These are phyloP conservation scores for Meandrusa payeni DNA, from an alignment of 2,888 invertebrate genomes.

Conservation along the genomic window DNA sequence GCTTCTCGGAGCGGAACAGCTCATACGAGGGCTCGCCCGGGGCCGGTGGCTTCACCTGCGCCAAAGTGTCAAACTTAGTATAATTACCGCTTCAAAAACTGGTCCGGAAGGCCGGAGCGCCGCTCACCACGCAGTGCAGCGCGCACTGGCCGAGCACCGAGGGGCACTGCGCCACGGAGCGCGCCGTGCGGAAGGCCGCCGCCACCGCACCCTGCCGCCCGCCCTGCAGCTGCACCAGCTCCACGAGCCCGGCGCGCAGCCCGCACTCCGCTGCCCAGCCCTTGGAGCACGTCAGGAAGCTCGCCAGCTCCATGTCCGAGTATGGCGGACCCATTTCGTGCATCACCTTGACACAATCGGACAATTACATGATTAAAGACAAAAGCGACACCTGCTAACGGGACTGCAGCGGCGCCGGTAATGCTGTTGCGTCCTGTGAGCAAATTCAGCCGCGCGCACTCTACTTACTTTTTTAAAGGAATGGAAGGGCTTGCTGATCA, in stretches of 20 bases:
- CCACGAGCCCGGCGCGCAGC: conserved; percentile 93
- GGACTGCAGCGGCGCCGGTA: no score
- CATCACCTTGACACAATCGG: no score
- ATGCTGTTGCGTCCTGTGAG: no score
- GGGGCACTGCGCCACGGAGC: conserved; percentile 91
- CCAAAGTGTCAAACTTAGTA: no score
- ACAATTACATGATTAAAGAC: no score
- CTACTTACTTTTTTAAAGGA: conserved; percentile 95
- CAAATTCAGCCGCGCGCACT: no score
- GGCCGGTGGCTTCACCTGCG: conserved; percentile 77
- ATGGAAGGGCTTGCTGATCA: conserved; percentile 90
- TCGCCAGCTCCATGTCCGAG: conserved; percentile 90
- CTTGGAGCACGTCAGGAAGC: conserved; percentile 97
- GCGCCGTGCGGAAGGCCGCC: conserved; percentile 88
- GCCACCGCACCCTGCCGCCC: conserved; percentile 87
- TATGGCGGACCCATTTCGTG: conserved; percentile 94
- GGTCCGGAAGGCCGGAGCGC: no score
- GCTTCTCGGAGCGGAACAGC: conserved; percentile 82
- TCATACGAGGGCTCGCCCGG: conserved; percentile 86
- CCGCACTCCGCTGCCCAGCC: conserved; percentile 96
- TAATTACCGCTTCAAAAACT: no score
- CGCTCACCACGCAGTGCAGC: conserved; percentile 86
- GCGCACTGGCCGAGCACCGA: conserved; percentile 94
- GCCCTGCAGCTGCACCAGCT: conserved; percentile 91
- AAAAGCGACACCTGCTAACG: no score